A percentile compares a stretch with the other conserved stretches of the same genome.
Conservation (phyloP, 2,113 vertebrate species). For the Accipiter cooperii region DNA sequence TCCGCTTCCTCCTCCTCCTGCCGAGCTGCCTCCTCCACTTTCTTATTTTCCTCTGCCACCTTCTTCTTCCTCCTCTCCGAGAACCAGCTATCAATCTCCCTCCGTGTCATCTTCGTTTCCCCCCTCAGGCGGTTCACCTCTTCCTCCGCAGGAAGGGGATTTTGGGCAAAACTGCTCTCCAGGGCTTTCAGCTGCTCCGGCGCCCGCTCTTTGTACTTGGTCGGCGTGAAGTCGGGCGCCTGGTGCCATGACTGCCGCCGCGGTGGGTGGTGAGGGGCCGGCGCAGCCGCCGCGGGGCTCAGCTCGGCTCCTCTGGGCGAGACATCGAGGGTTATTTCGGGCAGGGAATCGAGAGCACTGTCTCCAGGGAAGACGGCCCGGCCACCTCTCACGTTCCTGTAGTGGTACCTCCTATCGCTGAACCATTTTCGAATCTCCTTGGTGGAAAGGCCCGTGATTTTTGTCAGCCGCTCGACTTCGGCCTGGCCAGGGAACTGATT, state of each 20-base stretch:
- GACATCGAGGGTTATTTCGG: constrained; percentile 67
- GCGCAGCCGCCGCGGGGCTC: constrained; percentile 44
- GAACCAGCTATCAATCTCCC: constrained; percentile 97
- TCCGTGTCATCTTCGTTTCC: constrained; percentile 96
- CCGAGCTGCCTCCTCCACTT: constrained; percentile 65
- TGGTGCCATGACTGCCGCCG: constrained; percentile 84
- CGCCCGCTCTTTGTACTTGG: constrained; percentile 93
- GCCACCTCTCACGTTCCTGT: constrained; percentile 84
- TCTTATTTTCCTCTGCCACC: constrained; percentile 75
- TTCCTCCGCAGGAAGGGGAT: constrained; percentile 80
- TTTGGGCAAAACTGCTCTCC: constrained; percentile 88
- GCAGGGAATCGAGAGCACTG: constrained; percentile 43
- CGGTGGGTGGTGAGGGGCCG: constrained; percentile 68
- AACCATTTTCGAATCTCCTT: constrained; percentile 98
- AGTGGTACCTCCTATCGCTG: constrained; percentile 94
- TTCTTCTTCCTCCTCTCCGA: constrained; percentile 85
- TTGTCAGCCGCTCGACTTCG: constrained; percentile 89
- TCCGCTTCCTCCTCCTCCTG: constrained; percentile 69
- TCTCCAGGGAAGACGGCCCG: constrained; percentile 65
- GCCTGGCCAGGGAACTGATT: constrained; percentile 91
- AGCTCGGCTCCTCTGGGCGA: constrained; percentile 55
- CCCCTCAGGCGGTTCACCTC: constrained; percentile 88
- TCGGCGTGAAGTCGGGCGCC: constrained; percentile 87
- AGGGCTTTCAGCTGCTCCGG: constrained; percentile 89
- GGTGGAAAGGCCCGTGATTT: constrained; percentile 85